Conservation (phyloP, 2,888 invertebrate genomes). For the Eulithis testata region DNA sequence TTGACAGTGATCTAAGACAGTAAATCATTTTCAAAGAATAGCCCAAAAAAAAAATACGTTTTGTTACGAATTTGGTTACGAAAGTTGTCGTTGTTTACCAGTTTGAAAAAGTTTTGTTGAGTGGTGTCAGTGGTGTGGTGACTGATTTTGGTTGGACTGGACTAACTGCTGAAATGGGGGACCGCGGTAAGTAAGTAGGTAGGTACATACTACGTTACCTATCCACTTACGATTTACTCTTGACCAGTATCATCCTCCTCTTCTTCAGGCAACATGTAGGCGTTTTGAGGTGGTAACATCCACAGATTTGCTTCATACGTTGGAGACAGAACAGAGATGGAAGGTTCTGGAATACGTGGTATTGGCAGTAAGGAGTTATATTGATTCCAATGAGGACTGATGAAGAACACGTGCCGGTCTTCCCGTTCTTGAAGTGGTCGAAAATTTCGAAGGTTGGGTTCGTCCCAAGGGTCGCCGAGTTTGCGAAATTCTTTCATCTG, state of each 20-base stretch:
- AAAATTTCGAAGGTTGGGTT: slow-evolving; percentile 80
- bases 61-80: no score
- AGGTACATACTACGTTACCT: neutral
- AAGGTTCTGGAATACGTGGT: slow-evolving; percentile 65
- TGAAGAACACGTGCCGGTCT: slow-evolving; percentile 78
- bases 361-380: slow-evolving; percentile 80
- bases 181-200: no score
- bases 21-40: no score
- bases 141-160: no score
- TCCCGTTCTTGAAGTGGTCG: slow-evolving; percentile 75
- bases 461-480: slow-evolving; percentile 79
- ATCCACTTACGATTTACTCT: neutral
- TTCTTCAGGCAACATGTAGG: slow-evolving; percentile 56
- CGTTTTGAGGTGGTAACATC: slow-evolving; percentile 70
- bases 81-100: no score
- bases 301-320: slow-evolving; percentile 60
- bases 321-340: slow-evolving; percentile 67
- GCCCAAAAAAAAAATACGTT: no score
- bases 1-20: no score
- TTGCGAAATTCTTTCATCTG: slow-evolving; percentile 84
- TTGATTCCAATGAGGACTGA: slow-evolving; percentile 79
- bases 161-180: no score
- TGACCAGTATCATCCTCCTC: slow-evolving; percentile 25
- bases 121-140: no score
- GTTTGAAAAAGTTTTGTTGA: no score